Evolutionary conservation across 2,797 vertebrate species (phyloP), one percentile per base, ranked within the genome.

Genomic region (Lutjanus argentimaculatus): DNA sequence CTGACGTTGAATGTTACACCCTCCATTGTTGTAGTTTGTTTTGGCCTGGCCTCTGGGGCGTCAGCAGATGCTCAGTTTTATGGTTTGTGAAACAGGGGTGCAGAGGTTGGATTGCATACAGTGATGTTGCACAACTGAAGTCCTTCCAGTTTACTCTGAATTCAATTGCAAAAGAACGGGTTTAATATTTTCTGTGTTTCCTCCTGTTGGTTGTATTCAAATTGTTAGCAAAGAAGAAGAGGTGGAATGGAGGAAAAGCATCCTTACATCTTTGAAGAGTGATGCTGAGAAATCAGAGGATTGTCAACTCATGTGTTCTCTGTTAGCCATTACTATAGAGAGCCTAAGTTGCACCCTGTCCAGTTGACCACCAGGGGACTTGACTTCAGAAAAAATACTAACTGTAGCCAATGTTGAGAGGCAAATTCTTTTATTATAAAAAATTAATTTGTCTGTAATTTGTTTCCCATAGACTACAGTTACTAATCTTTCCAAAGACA

Each of bases 161-260:
- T 53, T 42, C 2, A 15, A 45, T 6, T 8, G 9, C 22, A n/a
- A 78, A 85, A 36, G 55, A 77, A 68, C 2, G 36, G 7, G 17
- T 40, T 36, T 16, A 48, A 66, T 42, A 30, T 52, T 51, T 40
- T 36, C 30, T 2, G 51, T 55, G 48, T 75, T 40, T 48, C 66
- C 30, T 75, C 62, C 56, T 63, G 46, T 43, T 80, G 53, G 76
- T 67, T 79, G 63, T 58, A 42, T 82, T 63, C 42, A 57, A 69
- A 87, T 88, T 75, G 30, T 75, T 86, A 75, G 5, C 25, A 40
- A 15, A 67, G 66, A 63, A 36, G 4, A 75, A n/a, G 19, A 75
- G 52, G 67, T 17, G 59, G 55, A 36, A 43, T 36, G 57, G 48
- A 61, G 17, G 62, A 71, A 21, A 59, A 51, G 46, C 42, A 55